These are phyloP conservation scores for Ormyrus pomaceus DNA, from an alignment of 2,888 invertebrate species.

Conservation along the genomic window DNA sequence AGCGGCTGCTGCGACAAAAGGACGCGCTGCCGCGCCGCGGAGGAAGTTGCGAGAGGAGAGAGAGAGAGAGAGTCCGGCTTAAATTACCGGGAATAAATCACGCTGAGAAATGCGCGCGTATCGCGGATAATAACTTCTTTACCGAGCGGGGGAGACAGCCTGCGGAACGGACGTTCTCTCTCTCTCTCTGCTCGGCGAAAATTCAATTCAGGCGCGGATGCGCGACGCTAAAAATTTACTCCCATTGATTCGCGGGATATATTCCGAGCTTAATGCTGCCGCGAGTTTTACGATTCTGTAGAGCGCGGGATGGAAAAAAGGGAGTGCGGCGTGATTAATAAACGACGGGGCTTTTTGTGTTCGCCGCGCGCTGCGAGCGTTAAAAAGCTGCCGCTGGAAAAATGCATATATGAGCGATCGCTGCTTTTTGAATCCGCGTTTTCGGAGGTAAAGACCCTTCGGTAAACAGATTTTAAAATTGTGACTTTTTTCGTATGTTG, in stretches of 20 bases:
- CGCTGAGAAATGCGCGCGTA: slow-evolving; percentile 54
- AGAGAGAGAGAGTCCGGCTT: slow-evolving; percentile 58
- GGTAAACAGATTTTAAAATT: too few relatives aligned
- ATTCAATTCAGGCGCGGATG: too few relatives aligned
- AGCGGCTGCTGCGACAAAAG: slow-evolving; percentile 19
- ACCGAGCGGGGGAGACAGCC: background rate
- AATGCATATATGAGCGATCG: too few relatives aligned
- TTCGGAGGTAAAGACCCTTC: too few relatives aligned
- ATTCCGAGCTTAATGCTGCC: background rate
- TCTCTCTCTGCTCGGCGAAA: background rate
- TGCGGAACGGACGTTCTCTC: background rate
- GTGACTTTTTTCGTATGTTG: too few relatives aligned
- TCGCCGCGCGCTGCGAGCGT: too few relatives aligned
- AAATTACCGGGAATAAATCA: slow-evolving; percentile 66
- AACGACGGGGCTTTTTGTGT: too few relatives aligned
- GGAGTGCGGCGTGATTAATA: background rate
- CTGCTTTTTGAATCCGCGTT: too few relatives aligned
- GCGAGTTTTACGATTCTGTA: background rate
- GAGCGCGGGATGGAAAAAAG: background rate
- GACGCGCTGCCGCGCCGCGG: background rate
- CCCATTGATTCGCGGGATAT: slow-evolving; percentile 7
- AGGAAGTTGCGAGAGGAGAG: slow-evolving; percentile 11
- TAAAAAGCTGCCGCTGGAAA: too few relatives aligned
- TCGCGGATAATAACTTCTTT: slow-evolving; percentile 52
- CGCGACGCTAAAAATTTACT: background rate